These are phyloP conservation scores for Zeuzera pyrina DNA, from an alignment of 2,888 invertebrate species.

Conservation along the genomic window DNA sequence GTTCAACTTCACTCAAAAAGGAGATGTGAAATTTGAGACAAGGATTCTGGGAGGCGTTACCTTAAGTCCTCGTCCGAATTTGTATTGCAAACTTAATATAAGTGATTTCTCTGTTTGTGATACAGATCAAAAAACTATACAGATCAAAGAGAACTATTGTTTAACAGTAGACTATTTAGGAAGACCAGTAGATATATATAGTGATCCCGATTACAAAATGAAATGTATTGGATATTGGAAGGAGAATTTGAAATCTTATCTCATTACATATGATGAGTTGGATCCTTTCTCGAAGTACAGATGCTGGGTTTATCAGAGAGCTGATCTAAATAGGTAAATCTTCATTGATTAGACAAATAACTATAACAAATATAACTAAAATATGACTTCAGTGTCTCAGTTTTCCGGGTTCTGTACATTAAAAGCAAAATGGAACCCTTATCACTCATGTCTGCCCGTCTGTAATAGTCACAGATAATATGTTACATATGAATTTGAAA, in stretches of 20 bases:
- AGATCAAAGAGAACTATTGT: conserved; percentile 96
- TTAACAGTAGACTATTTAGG: conserved; percentile 97
- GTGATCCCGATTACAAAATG: conserved; percentile 96
- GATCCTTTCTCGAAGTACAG: conserved; percentile 96
- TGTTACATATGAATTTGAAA: too few relatives aligned
- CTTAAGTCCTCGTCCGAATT: conserved; percentile 91
- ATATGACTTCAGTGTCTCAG: too few relatives aligned
- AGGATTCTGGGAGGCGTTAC: conserved; percentile 97
- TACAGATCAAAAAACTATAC: conserved; percentile 93
- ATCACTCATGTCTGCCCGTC: too few relatives aligned
- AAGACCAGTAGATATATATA: conserved; percentile 95
- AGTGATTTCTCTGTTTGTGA: conserved; percentile 97
- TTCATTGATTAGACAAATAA: too few relatives aligned
- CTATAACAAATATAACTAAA: too few relatives aligned
- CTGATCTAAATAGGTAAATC: conserved; percentile 91
- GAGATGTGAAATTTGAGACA: conserved; percentile 93
- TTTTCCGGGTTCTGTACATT: too few relatives aligned
- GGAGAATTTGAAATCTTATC: conserved; percentile 96
- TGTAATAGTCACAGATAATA: too few relatives aligned
- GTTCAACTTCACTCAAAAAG: conserved; percentile 92
- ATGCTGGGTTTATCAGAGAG: conserved; percentile 98
- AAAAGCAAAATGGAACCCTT: too few relatives aligned
- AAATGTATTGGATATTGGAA: conserved; percentile 99
- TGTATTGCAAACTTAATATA: conserved; percentile 93
- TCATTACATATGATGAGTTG: conserved; percentile 96